Conservation (phyloP, 2,888 invertebrate species). For the Hyalella azteca region DNA sequence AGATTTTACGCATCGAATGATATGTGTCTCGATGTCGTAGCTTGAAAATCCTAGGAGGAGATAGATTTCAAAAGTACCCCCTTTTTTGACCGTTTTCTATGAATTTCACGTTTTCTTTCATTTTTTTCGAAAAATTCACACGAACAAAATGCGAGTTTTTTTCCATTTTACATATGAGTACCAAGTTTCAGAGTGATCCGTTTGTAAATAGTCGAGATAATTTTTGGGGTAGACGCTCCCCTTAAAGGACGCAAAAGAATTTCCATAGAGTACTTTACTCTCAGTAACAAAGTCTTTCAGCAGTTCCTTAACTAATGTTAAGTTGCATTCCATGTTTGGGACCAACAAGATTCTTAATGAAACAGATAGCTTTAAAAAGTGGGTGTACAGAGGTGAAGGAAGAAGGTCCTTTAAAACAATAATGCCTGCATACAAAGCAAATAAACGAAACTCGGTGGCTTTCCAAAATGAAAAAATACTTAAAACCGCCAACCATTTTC, state of each 20-base stretch:
- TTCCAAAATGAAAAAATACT: neutral
- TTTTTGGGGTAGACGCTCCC: too few relatives aligned
- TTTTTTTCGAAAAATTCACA: too few relatives aligned
- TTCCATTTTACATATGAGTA: too few relatives aligned
- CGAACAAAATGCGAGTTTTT: too few relatives aligned
- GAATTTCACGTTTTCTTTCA: too few relatives aligned
- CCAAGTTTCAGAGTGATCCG: too few relatives aligned
- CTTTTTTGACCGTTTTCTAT: too few relatives aligned
- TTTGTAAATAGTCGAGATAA: too few relatives aligned
- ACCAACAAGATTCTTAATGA: neutral
- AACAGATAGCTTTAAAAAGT: neutral
- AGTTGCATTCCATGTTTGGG: neutral
- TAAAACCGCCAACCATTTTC: neutral
- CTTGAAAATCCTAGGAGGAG: too few relatives aligned
- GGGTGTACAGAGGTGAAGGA: neutral
- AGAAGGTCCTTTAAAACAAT: neutral
- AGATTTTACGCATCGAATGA: too few relatives aligned
- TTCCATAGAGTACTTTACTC: neutral
- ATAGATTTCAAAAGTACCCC: too few relatives aligned
- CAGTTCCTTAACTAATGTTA: neutral
- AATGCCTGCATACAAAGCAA: neutral
- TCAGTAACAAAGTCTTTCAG: neutral
- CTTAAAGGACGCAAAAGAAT: neutral
- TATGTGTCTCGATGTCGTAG: too few relatives aligned
- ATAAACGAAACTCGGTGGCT: neutral